These are phyloP conservation scores for Epistrophe eligans DNA, from an alignment of 2,888 invertebrate species.

Conservation along the genomic window DNA sequence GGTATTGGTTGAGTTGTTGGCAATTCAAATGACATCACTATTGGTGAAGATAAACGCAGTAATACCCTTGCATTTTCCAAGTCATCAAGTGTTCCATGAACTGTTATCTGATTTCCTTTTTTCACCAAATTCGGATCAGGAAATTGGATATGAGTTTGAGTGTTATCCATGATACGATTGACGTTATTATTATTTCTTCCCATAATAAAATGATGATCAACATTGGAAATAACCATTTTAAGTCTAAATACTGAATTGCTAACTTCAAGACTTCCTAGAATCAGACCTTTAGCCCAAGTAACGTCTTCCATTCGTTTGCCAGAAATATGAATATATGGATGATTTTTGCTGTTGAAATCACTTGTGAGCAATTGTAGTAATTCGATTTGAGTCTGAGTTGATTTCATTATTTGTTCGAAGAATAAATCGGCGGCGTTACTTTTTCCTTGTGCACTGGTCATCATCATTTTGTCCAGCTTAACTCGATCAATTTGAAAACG, in stretches of 20 bases:
- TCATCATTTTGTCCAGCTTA: slow-evolving; percentile 96
- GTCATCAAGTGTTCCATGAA: slow-evolving; percentile 95
- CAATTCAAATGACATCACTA: slow-evolving; percentile 96
- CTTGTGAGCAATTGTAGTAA: slow-evolving; percentile 96
- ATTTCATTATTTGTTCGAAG: slow-evolving; percentile 89
- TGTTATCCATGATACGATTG: slow-evolving; percentile 94
- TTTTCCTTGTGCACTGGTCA: slow-evolving; percentile 86
- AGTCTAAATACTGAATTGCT: slow-evolving; percentile 97
- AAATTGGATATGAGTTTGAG: slow-evolving; percentile 98
- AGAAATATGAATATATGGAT: slow-evolving; percentile 96
- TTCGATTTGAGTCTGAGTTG: slow-evolving; percentile 94
- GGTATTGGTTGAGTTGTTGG: slow-evolving; percentile 92
- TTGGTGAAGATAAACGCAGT: slow-evolving; percentile 94
- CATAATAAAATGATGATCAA: slow-evolving; percentile 99
- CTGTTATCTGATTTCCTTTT: slow-evolving; percentile 99
- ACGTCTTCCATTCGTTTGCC: slow-evolving; percentile 91
- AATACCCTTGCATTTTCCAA: slow-evolving; percentile 94
- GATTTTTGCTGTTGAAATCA: slow-evolving; percentile 97
- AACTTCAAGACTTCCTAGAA: slow-evolving; percentile 94
- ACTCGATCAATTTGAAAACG: slow-evolving; percentile 96
- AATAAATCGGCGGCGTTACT: slow-evolving; percentile 83
- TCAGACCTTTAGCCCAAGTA: slow-evolving; percentile 91
- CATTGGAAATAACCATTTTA: slow-evolving; percentile 99
- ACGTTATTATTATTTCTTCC: slow-evolving; percentile 90
- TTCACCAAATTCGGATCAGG: slow-evolving; percentile 98